phyloP scores from a whole-genome alignment of 2,797 vertebrate genomes.

The Sebastes taczanowskii region DNA sequence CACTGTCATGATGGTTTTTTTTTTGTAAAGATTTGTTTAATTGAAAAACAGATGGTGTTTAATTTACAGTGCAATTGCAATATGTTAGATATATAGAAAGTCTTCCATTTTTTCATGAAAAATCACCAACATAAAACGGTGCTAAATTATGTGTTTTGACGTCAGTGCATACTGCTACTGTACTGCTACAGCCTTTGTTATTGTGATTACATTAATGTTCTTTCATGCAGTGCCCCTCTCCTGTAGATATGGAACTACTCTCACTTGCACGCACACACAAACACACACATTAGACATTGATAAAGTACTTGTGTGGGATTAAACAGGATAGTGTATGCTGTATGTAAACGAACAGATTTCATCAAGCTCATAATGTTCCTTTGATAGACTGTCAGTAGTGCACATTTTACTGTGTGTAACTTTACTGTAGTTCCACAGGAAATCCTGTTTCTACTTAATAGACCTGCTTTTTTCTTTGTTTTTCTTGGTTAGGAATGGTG shows the following conservation, averaged over 20 bases:
- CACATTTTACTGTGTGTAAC: not conserved
- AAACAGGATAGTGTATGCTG: not conserved
- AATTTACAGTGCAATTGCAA: too few species aligned
- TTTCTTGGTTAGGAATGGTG: conserved; percentile 89
- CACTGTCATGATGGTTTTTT: not conserved
- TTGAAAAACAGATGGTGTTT: too few species aligned
- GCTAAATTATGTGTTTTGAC: not conserved
- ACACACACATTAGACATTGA: not conserved
- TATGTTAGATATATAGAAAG: too few species aligned
- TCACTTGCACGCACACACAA: not conserved
- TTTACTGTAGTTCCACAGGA: not conserved
- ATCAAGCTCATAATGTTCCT: not conserved
- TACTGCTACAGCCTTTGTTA: not conserved
- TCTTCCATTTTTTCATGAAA: too few species aligned
- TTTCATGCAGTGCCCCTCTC: not conserved
- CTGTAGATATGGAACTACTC: not conserved
- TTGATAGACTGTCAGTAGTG: not conserved
- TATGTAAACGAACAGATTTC: not conserved
- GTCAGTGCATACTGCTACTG: not conserved
- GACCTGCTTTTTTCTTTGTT: not conserved
- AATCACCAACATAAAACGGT: not conserved
- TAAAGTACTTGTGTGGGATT: not conserved
- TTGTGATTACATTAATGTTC: not conserved
- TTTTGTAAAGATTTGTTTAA: too few species aligned
- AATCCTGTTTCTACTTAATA: not conserved